Evolutionary conservation across 2,888 invertebrate genomes (phyloP), one percentile per base, ranked within the genome.

Genomic region (Amaurobius ferox): DNA sequence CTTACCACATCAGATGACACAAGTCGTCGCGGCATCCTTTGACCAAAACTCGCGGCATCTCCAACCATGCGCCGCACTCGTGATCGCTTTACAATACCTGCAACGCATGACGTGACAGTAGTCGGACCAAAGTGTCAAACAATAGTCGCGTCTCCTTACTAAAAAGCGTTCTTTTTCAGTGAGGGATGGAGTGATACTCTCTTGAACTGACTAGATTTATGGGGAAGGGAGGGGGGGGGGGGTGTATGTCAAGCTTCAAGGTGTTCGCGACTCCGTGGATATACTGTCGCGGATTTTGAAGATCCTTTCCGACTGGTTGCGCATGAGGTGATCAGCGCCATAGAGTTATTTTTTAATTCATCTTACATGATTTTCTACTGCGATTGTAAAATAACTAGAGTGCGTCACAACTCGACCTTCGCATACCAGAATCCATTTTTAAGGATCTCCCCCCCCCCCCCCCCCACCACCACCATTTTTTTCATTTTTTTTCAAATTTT

Each of bases 161-260:
- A 16, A 44, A 2, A 16, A 44, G n/a, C n/a, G 44, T 16, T 44
- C n/a, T 16, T 16, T 44, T 44, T 44, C 2, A 16, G 2, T 9
- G 11, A 5, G 44, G 16, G 16, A 35, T 11, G n/a, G n/a, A 35
- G 5, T 11, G 44, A 44, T 44, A 16, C 44, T 16, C 16, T 16
- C 44, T 44, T 44, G n/a, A 44, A 44, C n/a, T 44, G 13, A 44
- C 9, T 44, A 16, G 44, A 16, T 16, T 44, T 44, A 7, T 44
- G 35, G n/a, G n/a, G n/a, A n/a, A n/a, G n/a, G n/a, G n/a, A n/a
- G n/a, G n/a, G n/a, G n/a, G n/a, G n/a, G n/a, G n/a, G n/a, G n/a
- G n/a, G n/a, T n/a, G n/a, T 35, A 44, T 44, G 44, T 44, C 44
- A 44, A 44, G 44, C 44, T 44, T 44, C 44, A 44, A 44, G 44